These are phyloP conservation scores for Podarcis muralis DNA, from an alignment of 2,113 vertebrate genomes.

Conservation along the genomic window DNA sequence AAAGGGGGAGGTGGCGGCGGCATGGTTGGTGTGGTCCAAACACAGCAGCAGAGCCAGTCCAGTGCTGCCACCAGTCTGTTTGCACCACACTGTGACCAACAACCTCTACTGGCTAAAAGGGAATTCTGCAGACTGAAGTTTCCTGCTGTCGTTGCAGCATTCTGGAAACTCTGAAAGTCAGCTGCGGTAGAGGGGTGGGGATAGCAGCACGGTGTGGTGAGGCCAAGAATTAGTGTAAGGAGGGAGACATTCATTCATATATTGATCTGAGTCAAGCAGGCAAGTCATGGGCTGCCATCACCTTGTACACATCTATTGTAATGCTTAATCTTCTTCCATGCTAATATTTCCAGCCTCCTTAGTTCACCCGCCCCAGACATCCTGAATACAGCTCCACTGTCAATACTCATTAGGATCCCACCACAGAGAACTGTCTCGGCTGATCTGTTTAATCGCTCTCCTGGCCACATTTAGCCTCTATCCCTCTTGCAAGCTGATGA, in stretches of 20 bases:
- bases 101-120: no score
- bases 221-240: neutral
- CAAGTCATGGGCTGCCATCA: neutral
- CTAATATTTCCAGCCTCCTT: neutral
- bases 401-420: constrained; percentile 47
- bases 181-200: neutral
- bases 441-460: constrained; percentile 53
- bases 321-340: neutral
- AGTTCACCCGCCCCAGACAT: neutral
- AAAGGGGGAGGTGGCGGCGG: no score
- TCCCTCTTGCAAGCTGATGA: constrained; percentile 41
- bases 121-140: no score
- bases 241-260: neutral
- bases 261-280: neutral
- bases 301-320: neutral
- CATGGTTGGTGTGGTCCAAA: no score
- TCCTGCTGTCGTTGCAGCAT: no score
- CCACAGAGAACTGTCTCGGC: constrained; percentile 44
- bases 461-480: constrained; percentile 41
- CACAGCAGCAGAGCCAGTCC: no score
- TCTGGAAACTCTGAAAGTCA: no score
- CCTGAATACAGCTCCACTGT: constrained; percentile 29
- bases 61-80: no score
- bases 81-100: no score
- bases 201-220: neutral